Evolutionary conservation across 2,113 vertebrate species (phyloP), one percentile per base, ranked within the genome.

Genomic region (Rhombomys opimus): DNA sequence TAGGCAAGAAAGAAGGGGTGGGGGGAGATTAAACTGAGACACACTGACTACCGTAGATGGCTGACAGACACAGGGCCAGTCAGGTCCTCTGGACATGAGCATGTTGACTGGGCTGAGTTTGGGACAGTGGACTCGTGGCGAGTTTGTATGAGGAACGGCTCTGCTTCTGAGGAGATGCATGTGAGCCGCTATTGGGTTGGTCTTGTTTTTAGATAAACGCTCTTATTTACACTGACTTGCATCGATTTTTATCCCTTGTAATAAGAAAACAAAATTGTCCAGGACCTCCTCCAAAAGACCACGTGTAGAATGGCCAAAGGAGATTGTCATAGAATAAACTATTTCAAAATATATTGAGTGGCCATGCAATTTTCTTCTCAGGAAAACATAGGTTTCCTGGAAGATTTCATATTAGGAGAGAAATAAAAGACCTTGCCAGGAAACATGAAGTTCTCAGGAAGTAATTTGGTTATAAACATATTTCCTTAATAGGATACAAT

Each of bases 381-480:
- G 94, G 87, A 84, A 96, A 97, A 96, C 75, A 87, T 81, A 95
- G 91, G 75, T 95, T 97, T 95, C 94, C 94, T 96, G 95, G 96
- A 68, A 76, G 81, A 95, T 96, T 95, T 94, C 88, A 38, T 93
- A 95, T 96, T 97, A 91, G 59, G 50, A 96, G 78, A 95, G 81
- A 95, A 96, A 96, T 91, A 73, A 96, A 96, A 95, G 87, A 93
- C 65, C 87, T 95, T 72, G 86, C 85, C 97, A 97, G 97, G 97
- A 98, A 97, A 97, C 30, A 97, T 15, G 46, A 76, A 93, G 94
- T 95, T 97, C 97, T 96, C 93, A 95, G 93, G 38, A 97, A 97
- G 68, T 96, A 97, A 98, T 97, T 97, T 88, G 78, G 90, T 98
- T 98, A 97, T 91, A 96, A 96, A 98, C 91, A 89, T 98, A 95